A percentile compares a stretch with the other conserved stretches of the same genome.
phyloP scores from a whole-genome alignment of 1,140 invertebrate species.

The Drosophila hydei region DNA sequence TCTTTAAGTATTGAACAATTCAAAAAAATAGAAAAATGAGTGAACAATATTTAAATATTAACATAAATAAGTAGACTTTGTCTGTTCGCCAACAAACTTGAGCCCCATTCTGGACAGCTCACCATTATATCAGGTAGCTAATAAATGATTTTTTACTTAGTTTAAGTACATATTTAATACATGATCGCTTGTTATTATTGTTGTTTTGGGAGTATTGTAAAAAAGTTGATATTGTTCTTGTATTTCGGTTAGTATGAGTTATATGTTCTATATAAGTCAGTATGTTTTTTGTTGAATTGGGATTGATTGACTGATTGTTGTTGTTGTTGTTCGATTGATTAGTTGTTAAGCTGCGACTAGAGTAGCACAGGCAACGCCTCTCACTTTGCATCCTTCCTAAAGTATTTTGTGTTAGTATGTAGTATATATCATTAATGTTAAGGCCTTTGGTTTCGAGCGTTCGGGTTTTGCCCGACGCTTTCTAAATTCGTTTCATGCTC shows the following conservation, averaged over 20 bases:
- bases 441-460: slow-evolving; percentile 78
- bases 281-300: slow-evolving; percentile 55
- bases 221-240: slow-evolving; percentile 27
- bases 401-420: slow-evolving; percentile 62
- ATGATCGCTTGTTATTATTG: slow-evolving; percentile 54
- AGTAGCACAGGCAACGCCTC: slow-evolving; percentile 48
- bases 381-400: slow-evolving; percentile 57
- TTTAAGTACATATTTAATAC: slow-evolving; percentile 72
- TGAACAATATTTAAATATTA: slow-evolving; percentile 51
- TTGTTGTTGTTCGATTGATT: slow-evolving; percentile 33
- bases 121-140: slow-evolving; percentile 13
- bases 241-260: slow-evolving; percentile 38
- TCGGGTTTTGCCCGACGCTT: slow-evolving; percentile 52
- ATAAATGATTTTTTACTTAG: slow-evolving; percentile 42
- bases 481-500: slow-evolving; percentile 76
- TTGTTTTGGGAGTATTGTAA: slow-evolving; percentile 26
- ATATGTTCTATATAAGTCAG: slow-evolving; percentile 41
- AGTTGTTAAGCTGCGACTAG: slow-evolving; percentile 57
- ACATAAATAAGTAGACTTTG: slow-evolving; percentile 34
- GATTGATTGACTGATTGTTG: slow-evolving; percentile 54
- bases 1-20: slow-evolving; percentile 53
- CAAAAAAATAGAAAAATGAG: slow-evolving; percentile 63
- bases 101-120: slow-evolving; percentile 14
- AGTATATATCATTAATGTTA: slow-evolving; percentile 66
- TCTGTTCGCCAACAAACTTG: slow-evolving; percentile 40